A percentile compares a stretch with the other conserved stretches of the same genome.
Evolutionary conservation across 1,140 invertebrate genomes (phyloP).

Genomic region (Ips typographus): DNA sequence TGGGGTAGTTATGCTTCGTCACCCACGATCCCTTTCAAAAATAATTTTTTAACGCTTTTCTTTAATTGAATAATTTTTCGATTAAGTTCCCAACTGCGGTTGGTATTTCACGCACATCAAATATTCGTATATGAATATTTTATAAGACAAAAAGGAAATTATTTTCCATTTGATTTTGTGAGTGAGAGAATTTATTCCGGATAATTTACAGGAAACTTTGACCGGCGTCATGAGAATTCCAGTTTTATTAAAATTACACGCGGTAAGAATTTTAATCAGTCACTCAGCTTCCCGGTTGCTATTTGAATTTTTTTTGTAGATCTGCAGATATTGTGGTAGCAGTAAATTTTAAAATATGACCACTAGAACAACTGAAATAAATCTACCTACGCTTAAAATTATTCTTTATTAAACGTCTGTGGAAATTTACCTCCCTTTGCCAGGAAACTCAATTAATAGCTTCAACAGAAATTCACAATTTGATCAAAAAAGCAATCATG

Average conservation of each 20-base stretch:
- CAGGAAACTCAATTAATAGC: too few relatives aligned
- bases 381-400: too few relatives aligned
- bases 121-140: background rate
- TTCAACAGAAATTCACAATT: too few relatives aligned
- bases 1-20: conserved; percentile 31
- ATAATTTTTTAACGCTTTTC: background rate
- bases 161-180: background rate
- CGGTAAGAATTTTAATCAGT: background rate
- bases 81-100: background rate
- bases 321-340: too few relatives aligned
- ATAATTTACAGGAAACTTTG: background rate
- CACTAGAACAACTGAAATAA: too few relatives aligned
- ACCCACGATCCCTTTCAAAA: conserved; percentile 7
- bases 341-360: too few relatives aligned
- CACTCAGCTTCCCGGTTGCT: background rate
- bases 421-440: too few relatives aligned
- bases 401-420: too few relatives aligned
- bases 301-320: background rate
- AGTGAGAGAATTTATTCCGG: background rate
- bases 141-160: background rate
- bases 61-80: background rate
- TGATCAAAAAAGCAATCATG: too few relatives aligned
- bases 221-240: background rate
- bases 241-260: background rate
- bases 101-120: background rate